Base-by-base conservation (phyloP, 2,888 invertebrate genomes). In the Chaetogeoica ovagalla region DNA sequence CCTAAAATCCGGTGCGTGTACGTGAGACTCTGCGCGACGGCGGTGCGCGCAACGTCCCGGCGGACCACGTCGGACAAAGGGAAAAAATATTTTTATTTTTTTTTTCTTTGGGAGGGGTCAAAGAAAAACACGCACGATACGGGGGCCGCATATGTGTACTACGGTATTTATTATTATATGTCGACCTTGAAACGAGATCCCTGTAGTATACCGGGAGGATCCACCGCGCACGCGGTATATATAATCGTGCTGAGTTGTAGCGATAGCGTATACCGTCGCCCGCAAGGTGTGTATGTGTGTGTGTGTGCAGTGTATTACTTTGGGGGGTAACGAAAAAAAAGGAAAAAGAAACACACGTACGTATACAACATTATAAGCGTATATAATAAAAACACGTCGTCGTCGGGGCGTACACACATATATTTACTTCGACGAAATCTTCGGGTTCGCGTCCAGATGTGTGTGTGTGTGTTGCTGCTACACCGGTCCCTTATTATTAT, bases 371-470 rank as follows among this genome's bases (percentile, higher is more conserved):
- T 9, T n/a, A 21, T 21, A 59, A n/a, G 21, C 3, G 23, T 3
- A 23, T n/a, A 52, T 48, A 23, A 15, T 19, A n/a, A 57, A 70
- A 48, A 72, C 9, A n/a, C 19, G 23, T 76, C 66, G 13, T 30
- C 57, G 68, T 15, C 75, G 19, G 43, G 37, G 39, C 23, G 13
- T 37, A 30, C 30, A 30, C 30, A 30, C 30, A 30, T 30, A 30
- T 63, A 48, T 52, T 65, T 21, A 39, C 77, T 62, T 52, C 70
- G 43, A 37, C 30, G 15, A 39, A 72, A 39, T 74, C 75, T 63
- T 70, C 77, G 70, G 70, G 55, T 74, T 23, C 43, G n/a, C 71
- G 63, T 79, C 79, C 79, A 79, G 79, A 79, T 79, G 79, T 79
- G 70, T 30, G 30, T 30, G 71, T 79, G 79, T 79, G 70, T 30